Percentiles rank a stretch among this genome's conserved stretches.
Conservation (phyloP, 92 coral and sea anemone genomes). For the Nematostella vectensis region DNA sequence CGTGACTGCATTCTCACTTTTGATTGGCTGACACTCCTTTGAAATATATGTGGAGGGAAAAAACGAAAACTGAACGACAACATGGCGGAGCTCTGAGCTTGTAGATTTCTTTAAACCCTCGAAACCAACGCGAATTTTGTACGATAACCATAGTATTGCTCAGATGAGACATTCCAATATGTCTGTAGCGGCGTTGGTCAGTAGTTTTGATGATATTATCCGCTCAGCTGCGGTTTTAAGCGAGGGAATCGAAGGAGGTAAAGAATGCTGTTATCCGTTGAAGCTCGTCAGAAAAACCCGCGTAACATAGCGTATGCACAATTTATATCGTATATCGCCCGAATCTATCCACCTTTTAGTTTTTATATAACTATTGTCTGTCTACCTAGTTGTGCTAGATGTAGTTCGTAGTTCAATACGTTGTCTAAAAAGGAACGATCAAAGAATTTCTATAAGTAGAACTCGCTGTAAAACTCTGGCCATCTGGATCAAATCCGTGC, state of each 20-base stretch:
- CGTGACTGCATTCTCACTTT: slow-evolving; percentile 22
- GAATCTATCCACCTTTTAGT: no score
- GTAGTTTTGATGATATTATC: slow-evolving; percentile 83
- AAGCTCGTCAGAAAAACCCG: no score
- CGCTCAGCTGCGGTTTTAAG: slow-evolving; percentile 82
- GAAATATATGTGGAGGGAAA: slow-evolving; percentile 87
- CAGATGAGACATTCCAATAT: slow-evolving; percentile 28
- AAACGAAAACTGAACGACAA: slow-evolving; percentile 67
- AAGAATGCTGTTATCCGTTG: slow-evolving; percentile 8
- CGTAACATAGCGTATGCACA: no score
- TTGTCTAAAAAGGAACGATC: no score
- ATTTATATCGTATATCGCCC: no score
- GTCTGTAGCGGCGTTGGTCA: slow-evolving; percentile 80
- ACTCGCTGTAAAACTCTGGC: no score
- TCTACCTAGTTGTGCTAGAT: no score
- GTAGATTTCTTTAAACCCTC: no score
- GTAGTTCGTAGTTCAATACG: no score
- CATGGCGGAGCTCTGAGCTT: slow-evolving; percentile 36
- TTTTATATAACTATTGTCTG: no score
- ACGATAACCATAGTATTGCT: slow-evolving; percentile 2
- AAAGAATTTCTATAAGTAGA: no score
- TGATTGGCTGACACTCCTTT: slow-evolving; percentile 68
- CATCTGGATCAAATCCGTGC: no score
- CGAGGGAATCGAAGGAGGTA: slow-evolving; percentile 98
- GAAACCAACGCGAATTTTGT: neutral